These are phyloP conservation scores for Syrista parreyssii DNA, from an alignment of 2,888 invertebrate genomes.

Conservation along the genomic window DNA sequence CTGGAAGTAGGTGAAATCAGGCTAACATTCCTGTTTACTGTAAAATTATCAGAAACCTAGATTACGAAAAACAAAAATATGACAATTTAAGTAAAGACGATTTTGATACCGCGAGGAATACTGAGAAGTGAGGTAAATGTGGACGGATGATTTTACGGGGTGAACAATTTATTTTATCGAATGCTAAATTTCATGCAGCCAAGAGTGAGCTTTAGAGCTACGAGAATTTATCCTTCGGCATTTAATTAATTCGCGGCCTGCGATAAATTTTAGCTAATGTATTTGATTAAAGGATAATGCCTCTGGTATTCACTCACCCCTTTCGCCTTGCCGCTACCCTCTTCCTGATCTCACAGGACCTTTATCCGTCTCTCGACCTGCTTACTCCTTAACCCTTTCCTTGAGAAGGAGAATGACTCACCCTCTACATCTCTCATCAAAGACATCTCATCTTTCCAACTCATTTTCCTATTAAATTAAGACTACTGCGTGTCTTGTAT, in stretches of 20 bases:
- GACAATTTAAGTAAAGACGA: constrained; percentile 9
- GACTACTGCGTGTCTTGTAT: background rate
- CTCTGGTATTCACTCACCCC: constrained; percentile 52
- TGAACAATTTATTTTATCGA: constrained; percentile 60
- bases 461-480: background rate
- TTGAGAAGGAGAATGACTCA: background rate
- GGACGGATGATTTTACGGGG: constrained; percentile 44
- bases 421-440: background rate
- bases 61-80: background rate
- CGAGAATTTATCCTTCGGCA: constrained; percentile 65
- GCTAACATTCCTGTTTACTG: background rate
- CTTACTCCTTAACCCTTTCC: background rate
- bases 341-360: background rate
- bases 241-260: constrained; percentile 64
- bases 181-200: constrained; percentile 62
- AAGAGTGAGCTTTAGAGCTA: constrained; percentile 49
- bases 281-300: constrained; percentile 67
- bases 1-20: background rate
- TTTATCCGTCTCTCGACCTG: background rate
- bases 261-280: constrained; percentile 66
- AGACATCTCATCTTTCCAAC: background rate
- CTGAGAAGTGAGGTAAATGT: constrained; percentile 24
- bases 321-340: background rate
- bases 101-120: constrained; percentile 23
- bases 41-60: background rate